Percentiles rank a stretch among this genome's conserved stretches.
Evolutionary conservation across 2,113 vertebrate genomes (phyloP).

Genomic region (Anser cygnoides): DNA sequence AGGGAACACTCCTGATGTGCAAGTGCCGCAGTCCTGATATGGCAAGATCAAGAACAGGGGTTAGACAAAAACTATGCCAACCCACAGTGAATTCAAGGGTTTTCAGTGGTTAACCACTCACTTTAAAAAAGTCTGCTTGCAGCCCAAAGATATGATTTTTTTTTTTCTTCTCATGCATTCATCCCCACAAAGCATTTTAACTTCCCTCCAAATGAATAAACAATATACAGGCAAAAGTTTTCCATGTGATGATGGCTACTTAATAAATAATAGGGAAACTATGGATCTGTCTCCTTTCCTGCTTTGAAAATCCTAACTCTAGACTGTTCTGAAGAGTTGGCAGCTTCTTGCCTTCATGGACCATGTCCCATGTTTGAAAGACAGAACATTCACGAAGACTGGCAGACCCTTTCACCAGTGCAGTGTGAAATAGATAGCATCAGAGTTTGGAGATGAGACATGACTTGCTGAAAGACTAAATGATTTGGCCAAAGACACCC

Average conservation of each 20-base stretch:
- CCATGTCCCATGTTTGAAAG: neutral
- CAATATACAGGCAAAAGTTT: neutral
- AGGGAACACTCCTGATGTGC: neutral
- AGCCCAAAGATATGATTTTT: neutral
- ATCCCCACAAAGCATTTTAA: neutral
- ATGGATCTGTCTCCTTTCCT: neutral
- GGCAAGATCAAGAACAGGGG: neutral
- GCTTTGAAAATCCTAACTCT: neutral
- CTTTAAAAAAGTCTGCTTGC: neutral
- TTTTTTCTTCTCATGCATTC: neutral
- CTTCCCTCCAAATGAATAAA: neutral
- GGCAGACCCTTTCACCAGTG: neutral
- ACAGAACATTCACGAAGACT: neutral
- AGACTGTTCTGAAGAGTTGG: neutral
- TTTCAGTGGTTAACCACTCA: neutral
- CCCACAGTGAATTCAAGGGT: neutral
- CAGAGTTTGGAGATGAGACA: neutral
- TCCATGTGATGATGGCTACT: neutral
- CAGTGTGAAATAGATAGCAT: neutral
- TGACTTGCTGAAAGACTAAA: neutral
- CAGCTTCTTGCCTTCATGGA: neutral
- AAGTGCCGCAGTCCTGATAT: neutral
- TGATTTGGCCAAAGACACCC: neutral
- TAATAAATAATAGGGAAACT: neutral
- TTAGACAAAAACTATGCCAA: neutral